These are phyloP conservation scores for Microctonus hyperodae DNA, from an alignment of 2,888 invertebrate genomes.

Conservation along the genomic window DNA sequence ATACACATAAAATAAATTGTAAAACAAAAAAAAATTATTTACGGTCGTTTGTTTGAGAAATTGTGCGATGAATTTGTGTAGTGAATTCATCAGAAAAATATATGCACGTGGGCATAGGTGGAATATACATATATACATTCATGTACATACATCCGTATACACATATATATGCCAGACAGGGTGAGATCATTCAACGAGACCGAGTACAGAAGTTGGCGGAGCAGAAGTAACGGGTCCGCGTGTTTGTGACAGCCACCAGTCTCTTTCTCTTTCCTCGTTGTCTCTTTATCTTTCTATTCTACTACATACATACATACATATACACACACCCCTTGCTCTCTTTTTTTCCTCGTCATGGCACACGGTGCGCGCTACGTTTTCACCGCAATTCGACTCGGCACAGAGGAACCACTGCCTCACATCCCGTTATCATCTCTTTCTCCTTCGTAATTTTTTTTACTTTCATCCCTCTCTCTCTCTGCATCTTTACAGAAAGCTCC, in stretches of 20 bases:
- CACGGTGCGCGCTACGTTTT: constrained; percentile 50
- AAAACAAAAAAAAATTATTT: no score
- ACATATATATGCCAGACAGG: constrained; percentile 41
- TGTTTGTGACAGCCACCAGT: constrained; percentile 46
- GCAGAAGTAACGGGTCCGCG: constrained; percentile 54
- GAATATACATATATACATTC: no score
- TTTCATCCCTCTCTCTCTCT: constrained; percentile 21
- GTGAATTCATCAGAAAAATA: no score
- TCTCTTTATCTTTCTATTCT: constrained; percentile 58
- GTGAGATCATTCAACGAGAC: constrained; percentile 49
- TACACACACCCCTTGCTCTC: constrained; percentile 31
- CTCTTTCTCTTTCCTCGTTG: constrained; percentile 17
- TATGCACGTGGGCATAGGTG: background rate
- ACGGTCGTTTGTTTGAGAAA: no score
- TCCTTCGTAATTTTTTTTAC: constrained; percentile 31
- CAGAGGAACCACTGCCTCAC: constrained; percentile 30
- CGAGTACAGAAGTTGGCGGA: constrained; percentile 43
- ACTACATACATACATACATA: constrained; percentile 42
- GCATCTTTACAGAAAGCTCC: constrained; percentile 58
- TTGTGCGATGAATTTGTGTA: no score
- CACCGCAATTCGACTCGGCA: constrained; percentile 52
- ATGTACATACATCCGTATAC: background rate
- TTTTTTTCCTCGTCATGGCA: constrained; percentile 53
- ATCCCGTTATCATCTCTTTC: constrained; percentile 36
- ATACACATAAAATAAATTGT: no score